Base-by-base conservation (phyloP, 2,888 invertebrate species). In the Galeruca laticollis region DNA sequence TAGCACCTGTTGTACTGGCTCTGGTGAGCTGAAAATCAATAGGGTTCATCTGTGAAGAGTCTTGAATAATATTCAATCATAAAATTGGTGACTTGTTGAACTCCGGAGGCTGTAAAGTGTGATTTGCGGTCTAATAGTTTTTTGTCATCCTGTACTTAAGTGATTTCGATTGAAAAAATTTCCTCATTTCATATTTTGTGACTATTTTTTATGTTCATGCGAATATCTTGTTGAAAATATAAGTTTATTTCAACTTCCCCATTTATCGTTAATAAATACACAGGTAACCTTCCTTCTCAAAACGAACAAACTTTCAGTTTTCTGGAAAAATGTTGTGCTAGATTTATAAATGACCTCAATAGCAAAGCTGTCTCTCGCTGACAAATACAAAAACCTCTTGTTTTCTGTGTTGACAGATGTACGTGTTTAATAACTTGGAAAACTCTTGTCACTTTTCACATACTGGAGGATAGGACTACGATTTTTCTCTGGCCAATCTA, bases 341-440 rank as follows among this genome's bases (percentile, higher is more conserved):
- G 47, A 61, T 60, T 68, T 68, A 71, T 68, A 71, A 71, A 68
- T 65, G 71, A 62, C 64, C 68, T 64, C 64, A 57, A 73, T 76
- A 59, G 56, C 54, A 73, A 26, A 77, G 78, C 79, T 78, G 77
- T 80, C 79, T 78, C 77, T 81, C 82, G 82, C 82, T 82, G 82
- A 83, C 83, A 83, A 82, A 83, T 82, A 80, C 81, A 80, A 77
- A 81, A 82, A 83, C 83, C 82, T 81, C 79, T 82, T 79, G 82
- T 80, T 84, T 83, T 84, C 79, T 78, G 73, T 78, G 83, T 83
- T 83, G 84, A 85, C 84, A 84, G 83, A 84, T 84, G 84, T 84
- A 84, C 83, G 84, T 83, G 84, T 83, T 84, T 84, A 84, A 85
- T 85, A 83, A 82, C 79, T 82, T 78, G 82, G 82, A 84, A 84